Evolutionary conservation across 2,888 invertebrate genomes (phyloP), one percentile per base, ranked within the genome.

Genomic region (Lordiphosa fenestrarum): DNA sequence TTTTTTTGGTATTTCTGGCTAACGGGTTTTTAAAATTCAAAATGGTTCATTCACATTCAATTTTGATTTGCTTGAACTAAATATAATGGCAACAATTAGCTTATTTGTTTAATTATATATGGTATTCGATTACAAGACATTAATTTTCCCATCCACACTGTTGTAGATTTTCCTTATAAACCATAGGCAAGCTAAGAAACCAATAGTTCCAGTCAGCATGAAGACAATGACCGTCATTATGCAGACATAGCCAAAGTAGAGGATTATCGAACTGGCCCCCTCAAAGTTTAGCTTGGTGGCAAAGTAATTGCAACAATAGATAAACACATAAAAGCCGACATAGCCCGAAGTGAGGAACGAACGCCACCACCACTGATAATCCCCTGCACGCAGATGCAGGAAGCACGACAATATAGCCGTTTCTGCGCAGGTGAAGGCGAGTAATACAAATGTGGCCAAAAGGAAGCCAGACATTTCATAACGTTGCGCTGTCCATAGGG

Each of bases 321-420:
- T 15, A 15, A 44, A 15, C 15, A 44, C 6, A 19, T 44, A 44
- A 2, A 44, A 15, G 10, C 25, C 15, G 6, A 15, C 33, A 33
- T 10, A 33, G n/a, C 33, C 44, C 4, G 44, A 15, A 15, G 33
- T 15, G 0, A 44, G 9, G 6, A 44, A 44, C 15, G 44, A 44
- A 33, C 44, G 44, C 44, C 44, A 44, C 33, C 44, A 44, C 44
- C 44, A 44, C 9, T 44, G 30, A 44, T 44, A 44, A n/a, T 44
- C 44, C 15, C 15, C 4, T 10, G 33, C 44, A 44, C 44, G 44
- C 2, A 44, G 44, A 15, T 44, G 33, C 15, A 33, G 15, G 33
- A 33, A 44, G 10, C 44, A 44, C 3, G 33, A 6, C 10, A 44
- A 15, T 15, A 44, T 44, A 2, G 44, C 19, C 3, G 15, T 6